A percentile compares a stretch with the other conserved stretches of the same genome.
Evolutionary conservation across 2,113 vertebrate genomes (phyloP).

Genomic region (Trogon surrucura): DNA sequence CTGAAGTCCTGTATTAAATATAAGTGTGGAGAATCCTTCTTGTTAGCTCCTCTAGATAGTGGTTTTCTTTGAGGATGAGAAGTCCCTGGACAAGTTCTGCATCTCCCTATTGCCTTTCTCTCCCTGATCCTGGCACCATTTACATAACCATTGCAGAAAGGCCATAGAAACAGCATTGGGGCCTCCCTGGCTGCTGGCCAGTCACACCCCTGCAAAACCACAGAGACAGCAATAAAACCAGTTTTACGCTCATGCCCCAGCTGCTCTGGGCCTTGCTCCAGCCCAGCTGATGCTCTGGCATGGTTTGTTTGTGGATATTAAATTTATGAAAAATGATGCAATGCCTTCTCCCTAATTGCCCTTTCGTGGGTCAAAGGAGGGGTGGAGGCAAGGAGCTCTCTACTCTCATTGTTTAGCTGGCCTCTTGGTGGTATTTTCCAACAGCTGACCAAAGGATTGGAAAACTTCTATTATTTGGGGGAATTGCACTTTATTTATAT

Average conservation of each 20-base stretch:
- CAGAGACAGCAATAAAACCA: conserved; percentile 38
- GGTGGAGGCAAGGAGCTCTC: not conserved
- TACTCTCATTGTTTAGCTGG: not conserved
- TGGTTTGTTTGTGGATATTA: conserved; percentile 31
- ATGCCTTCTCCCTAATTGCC: conserved; percentile 23
- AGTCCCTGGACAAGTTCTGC: not conserved
- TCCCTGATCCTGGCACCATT: not conserved
- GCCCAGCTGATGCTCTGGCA: conserved; percentile 52
- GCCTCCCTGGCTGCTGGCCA: conserved; percentile 53
- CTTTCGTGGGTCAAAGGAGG: not conserved
- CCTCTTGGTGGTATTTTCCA: not conserved
- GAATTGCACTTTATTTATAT: not conserved
- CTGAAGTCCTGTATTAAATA: not conserved
- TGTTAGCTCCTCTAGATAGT: not conserved
- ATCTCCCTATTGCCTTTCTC: not conserved
- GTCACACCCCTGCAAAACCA: conserved; percentile 43
- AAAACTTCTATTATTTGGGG: not conserved
- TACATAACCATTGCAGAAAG: not conserved
- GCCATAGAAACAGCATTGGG: not conserved
- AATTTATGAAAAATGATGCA: conserved; percentile 6
- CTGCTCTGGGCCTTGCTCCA: conserved; percentile 47
- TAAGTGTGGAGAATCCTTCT: not conserved
- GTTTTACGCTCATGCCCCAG: conserved; percentile 31
- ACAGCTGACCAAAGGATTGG: not conserved
- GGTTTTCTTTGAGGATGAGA: not conserved